Evolutionary conservation across 2,888 invertebrate genomes (phyloP).

Genomic region (Diogma glabrata): DNA sequence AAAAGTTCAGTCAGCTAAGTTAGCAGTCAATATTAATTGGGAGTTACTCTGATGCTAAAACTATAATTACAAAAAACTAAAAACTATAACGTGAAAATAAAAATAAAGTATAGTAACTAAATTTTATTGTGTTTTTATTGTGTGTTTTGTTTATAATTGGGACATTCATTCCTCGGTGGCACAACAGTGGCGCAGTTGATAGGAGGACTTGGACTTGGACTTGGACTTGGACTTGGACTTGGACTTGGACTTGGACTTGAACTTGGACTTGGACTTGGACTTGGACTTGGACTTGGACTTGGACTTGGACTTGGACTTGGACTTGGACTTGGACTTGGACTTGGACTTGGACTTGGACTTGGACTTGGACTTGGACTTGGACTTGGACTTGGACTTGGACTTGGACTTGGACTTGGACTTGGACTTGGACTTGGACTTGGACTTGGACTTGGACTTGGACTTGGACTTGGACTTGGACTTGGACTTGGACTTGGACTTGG

Average conservation of each 20-base stretch:
- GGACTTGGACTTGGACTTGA: constrained; percentile 12
- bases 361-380: constrained; percentile 11
- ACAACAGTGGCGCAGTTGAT: no score
- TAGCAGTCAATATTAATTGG: no score
- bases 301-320: constrained; percentile 3
- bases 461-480: constrained; percentile 12
- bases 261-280: constrained; percentile 12
- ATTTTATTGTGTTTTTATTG: no score
- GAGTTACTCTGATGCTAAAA: no score
- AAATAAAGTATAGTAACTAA: no score
- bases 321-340: constrained; percentile 10
- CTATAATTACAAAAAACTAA: no score
- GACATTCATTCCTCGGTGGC: no score
- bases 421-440: constrained; percentile 12
- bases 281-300: constrained; percentile 11
- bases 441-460: constrained; percentile 12
- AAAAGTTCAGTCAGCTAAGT: no score
- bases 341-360: constrained; percentile 12
- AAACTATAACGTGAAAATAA: no score
- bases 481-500: constrained; percentile 12
- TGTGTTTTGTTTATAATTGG: no score
- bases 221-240: constrained; percentile 13
- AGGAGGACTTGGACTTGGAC: constrained; percentile 12
- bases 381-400: constrained; percentile 12
- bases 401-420: constrained; percentile 13